Conservation (phyloP, 2,113 vertebrate species). For the Clupea harengus region DNA sequence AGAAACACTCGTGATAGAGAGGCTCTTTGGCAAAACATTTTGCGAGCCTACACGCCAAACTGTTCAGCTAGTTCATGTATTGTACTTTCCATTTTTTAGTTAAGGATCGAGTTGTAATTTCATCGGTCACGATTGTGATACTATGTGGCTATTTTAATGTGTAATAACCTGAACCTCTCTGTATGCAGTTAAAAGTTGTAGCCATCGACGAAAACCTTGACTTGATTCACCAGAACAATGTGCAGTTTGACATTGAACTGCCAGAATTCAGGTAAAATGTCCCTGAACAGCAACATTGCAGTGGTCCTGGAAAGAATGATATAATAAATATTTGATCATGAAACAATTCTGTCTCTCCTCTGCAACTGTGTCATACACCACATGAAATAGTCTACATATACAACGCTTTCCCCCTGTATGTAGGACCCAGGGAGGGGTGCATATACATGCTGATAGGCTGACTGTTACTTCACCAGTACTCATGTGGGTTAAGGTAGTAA, state of each 20-base stretch:
- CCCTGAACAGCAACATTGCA: background rate
- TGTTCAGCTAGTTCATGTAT: too few relatives aligned
- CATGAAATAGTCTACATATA: too few relatives aligned
- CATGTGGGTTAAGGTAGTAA: slow-evolving; percentile 92
- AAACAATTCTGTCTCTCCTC: too few relatives aligned
- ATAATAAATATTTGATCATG: background rate
- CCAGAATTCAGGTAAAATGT: slow-evolving; percentile 82
- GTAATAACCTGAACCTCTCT: background rate
- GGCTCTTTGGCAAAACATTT: too few relatives aligned
- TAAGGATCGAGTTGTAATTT: too few relatives aligned
- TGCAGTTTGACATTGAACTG: slow-evolving; percentile 89
- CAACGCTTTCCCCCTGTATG: background rate
- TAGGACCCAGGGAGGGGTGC: slow-evolving; percentile 89
- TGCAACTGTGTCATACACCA: too few relatives aligned
- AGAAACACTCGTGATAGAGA: too few relatives aligned
- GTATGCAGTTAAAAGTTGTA: slow-evolving; percentile 84
- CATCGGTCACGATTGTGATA: too few relatives aligned
- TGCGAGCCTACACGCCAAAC: too few relatives aligned
- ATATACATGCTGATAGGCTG: slow-evolving; percentile 79
- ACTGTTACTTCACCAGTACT: slow-evolving; percentile 91
- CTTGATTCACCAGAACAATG: slow-evolving; percentile 78
- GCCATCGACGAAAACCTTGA: slow-evolving; percentile 76
- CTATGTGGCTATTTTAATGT: slow-evolving; percentile 29
- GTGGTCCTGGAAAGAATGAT: background rate
- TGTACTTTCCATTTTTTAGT: too few relatives aligned